Base-by-base conservation (phyloP, 1,140 invertebrate species). In the Octopus bimaculoides region DNA sequence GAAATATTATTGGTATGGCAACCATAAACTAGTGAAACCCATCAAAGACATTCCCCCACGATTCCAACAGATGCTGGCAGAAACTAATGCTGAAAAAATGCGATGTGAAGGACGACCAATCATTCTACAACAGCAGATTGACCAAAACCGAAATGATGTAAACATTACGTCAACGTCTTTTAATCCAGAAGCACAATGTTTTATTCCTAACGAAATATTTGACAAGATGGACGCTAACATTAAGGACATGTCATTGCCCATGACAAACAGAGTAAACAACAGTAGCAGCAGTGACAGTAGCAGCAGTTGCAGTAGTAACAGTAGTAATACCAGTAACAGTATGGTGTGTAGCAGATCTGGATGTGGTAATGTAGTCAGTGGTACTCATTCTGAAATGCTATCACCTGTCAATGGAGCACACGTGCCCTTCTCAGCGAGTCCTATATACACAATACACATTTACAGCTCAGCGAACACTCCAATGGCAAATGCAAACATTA, bases 1-100 rank as follows among this genome's bases (percentile, higher is more conserved):
- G 52, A 87, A 86, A 77, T 89, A 86, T 81, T 89, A 87, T 71
- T 88, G 87, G 86, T 88, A 87, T 83, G 85, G 86, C 55, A 84
- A 84, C 78, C 84, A 86, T 53, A 89, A 87, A 80, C 83, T 89
- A 69, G 83, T 89, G 6, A 88, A 88, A 77, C 88, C 88, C 14
- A 89, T 89, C 78, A 89, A 88, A 84, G 87, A 89, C 56, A 88
- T 89, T 61, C 88, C 88, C 52, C 85, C 85, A 41, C 83, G 86
- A 10, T 89, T 87, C 80, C 83, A 88, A 69, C 82, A 83, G 55
- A 78, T 87, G 80, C 79, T 89, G n/a, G 84, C 84, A 10, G 84
- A 86, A 61, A 85, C 83, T 54, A 87, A 84, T 81, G 83, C 84
- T 54, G 87, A 87, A 77, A 88, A 85, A 71, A 80, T 83, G 2